Evolutionary conservation across 2,797 vertebrate species (phyloP).

Genomic region (Malurus splendens): DNA sequence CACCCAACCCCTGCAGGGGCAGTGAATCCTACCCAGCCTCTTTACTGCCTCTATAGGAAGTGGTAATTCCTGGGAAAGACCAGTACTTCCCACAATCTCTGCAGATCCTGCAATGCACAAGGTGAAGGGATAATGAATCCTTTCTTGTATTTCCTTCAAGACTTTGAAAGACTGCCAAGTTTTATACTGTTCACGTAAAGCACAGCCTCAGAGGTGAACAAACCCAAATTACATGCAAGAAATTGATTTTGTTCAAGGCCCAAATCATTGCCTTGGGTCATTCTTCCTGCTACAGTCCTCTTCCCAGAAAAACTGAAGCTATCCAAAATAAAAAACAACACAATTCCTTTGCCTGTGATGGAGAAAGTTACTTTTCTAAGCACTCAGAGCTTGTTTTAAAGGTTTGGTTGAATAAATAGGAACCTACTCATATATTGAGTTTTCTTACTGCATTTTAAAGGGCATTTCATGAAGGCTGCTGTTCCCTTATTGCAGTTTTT

Average conservation of each 20-base stretch:
- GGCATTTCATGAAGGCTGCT: neutral
- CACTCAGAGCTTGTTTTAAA: neutral
- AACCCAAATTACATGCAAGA: neutral
- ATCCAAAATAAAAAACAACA: neutral
- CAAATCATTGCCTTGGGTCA: neutral
- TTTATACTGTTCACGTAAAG: neutral
- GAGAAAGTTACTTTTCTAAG: constrained; percentile 4
- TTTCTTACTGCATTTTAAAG: constrained; percentile 4
- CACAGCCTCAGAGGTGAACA: neutral
- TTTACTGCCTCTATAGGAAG: neutral
- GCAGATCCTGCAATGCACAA: neutral
- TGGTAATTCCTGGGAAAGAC: neutral
- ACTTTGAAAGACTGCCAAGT: neutral
- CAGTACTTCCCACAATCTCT: neutral
- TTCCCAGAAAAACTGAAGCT: neutral
- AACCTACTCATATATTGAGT: neutral
- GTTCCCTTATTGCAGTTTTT: neutral
- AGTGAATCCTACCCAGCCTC: neutral
- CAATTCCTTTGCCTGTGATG: neutral
- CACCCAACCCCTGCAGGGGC: neutral
- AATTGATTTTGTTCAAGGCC: neutral
- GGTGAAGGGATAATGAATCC: neutral
- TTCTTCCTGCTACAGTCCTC: neutral
- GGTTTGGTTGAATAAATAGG: neutral
- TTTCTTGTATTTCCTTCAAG: neutral